Base-by-base conservation (phyloP, 2,113 vertebrate genomes). In the Zeus faber region DNA sequence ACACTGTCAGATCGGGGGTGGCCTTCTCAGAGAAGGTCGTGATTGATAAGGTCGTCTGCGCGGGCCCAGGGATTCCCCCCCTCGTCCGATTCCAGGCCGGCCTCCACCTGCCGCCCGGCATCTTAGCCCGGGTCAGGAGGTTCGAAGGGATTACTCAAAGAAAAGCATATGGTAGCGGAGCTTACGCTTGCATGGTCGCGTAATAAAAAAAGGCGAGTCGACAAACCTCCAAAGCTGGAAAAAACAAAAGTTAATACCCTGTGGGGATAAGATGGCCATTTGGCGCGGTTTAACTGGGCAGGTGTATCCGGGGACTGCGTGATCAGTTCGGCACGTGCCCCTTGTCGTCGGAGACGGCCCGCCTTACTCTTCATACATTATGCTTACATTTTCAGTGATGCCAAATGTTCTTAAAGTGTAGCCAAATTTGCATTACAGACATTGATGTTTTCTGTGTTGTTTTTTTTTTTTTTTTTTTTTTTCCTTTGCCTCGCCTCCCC, bases 11-110 rank as follows among this genome's bases (percentile, higher is more conserved):
- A 77, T 81, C 70, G 64, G 48, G n/a, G 62, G 49, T 25, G 54
- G 69, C 71, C 58, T 70, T 80, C 57, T 71, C 56, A 54, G 59
- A 47, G 60, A 53, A 57, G 67, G 76, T 77, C 72, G 62, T 72
- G 67, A 80, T 77, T 82, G 70, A 87, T 85, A 74, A 74, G 72
- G 57, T 69, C 53, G 59, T 76, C 74, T 49, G 61, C 55, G 9
- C 11, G 51, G 51, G 46, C 78, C 82, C 79, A 56, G 37, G 71
- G 50, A 72, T 72, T 74, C 70, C 48, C 49, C 11, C n/a, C 39
- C 18, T 48, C 9, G 6, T 10, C 41, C 10, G 41, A 10, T 41
- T 66, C 39, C 41, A 47, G 45, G 25, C 17, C 51, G 13, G 27
- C 45, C 41, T 70, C 72, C 74, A 77, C 77, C 70, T 80, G 65